Percentiles rank a stretch among this genome's conserved stretches.
Evolutionary conservation across 2,888 invertebrate genomes (phyloP).

Genomic region (Lepidonotus clava): DNA sequence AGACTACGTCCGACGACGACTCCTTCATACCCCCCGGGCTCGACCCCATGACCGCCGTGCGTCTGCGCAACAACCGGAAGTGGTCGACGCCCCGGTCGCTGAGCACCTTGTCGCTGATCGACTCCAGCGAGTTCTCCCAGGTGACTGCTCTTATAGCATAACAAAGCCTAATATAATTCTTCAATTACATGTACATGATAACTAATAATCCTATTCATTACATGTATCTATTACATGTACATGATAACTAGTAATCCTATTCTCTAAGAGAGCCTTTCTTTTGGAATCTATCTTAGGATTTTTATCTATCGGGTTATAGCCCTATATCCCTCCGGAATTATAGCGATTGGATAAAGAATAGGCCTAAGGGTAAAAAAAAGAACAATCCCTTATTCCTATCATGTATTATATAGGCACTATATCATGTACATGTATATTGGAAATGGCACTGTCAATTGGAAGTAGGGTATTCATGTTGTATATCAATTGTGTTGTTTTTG

Average conservation of each 20-base stretch:
- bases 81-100: background rate
- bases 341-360: background rate
- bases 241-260: background rate
- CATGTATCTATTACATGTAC: no score
- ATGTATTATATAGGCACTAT: background rate
- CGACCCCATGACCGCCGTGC: background rate
- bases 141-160: no score
- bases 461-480: no score
- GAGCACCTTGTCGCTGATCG: background rate
- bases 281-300: no score
- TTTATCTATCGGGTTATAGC: background rate
- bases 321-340: background rate
- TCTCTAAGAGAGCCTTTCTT: background rate
- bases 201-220: no score
- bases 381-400: background rate
- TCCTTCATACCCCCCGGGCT: no score
- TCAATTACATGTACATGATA: no score
- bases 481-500: no score
- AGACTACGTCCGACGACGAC: no score
- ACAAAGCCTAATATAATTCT: background rate
- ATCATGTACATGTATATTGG: no score
- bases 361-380: no score
- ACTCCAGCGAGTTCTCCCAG: constrained; percentile 7
- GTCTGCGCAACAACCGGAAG: background rate
- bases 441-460: no score